A percentile compares a stretch with the other conserved stretches of the same genome.
Evolutionary conservation across 2,113 vertebrate species (phyloP).

Genomic region (Rhinoderma darwinii): DNA sequence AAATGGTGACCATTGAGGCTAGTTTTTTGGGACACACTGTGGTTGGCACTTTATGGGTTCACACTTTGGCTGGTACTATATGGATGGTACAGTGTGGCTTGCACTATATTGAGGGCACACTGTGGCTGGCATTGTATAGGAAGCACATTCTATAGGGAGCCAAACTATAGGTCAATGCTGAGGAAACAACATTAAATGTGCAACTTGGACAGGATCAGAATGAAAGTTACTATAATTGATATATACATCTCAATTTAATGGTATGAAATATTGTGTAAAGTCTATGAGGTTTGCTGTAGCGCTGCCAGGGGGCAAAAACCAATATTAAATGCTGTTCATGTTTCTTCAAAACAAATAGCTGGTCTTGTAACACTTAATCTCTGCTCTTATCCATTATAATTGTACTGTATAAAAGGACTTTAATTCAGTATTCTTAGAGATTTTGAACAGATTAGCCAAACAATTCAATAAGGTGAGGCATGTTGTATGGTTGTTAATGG

Average conservation of each 20-base stretch:
- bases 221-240: neutral
- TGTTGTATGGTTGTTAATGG: constrained; percentile 28
- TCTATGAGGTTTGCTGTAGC: neutral
- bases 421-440: constrained; percentile 22
- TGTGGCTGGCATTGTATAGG: neutral
- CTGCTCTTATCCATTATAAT: constrained; percentile 9
- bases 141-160: neutral
- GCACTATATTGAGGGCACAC: neutral
- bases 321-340: neutral
- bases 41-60: neutral
- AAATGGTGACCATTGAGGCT: too few species aligned
- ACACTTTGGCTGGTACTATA: neutral
- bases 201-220: neutral
- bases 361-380: constrained; percentile 17
- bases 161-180: neutral
- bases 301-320: neutral
- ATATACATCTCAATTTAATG: neutral
- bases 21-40: neutral
- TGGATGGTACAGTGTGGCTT: neutral
- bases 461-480: constrained; percentile 49
- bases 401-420: constrained; percentile 23
- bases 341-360: neutral
- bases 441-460: constrained; percentile 38
- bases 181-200: neutral
- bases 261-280: neutral